A percentile compares a stretch with the other conserved stretches of the same genome.
These are phyloP conservation scores for Diabrotica undecimpunctata DNA, from an alignment of 1,140 invertebrate genomes.

Conservation along the genomic window DNA sequence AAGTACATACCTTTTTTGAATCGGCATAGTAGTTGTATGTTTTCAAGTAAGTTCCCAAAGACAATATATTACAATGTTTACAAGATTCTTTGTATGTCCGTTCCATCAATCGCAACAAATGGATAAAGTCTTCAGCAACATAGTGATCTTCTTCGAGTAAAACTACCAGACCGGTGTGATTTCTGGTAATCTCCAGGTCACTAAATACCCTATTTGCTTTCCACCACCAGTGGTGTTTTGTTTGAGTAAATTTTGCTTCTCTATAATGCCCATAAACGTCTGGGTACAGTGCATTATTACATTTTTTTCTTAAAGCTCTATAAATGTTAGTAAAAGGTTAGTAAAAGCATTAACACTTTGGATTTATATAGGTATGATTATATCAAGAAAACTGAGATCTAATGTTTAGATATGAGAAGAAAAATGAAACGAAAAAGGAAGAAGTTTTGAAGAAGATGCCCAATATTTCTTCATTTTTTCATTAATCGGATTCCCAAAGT, in stretches of 20 bases:
- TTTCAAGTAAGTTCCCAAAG: conserved; percentile 93
- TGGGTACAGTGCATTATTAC: conserved; percentile 86
- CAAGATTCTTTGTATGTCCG: conserved; percentile 70
- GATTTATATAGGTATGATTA: too few relatives aligned
- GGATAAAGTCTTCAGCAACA: conserved; percentile 91
- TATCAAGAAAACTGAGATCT: too few relatives aligned
- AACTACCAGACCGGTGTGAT: conserved; percentile 76
- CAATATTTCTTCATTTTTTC: too few relatives aligned
- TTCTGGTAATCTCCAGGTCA: conserved; percentile 67
- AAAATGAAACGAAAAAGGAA: too few relatives aligned
- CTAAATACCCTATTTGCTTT: conserved; percentile 87
- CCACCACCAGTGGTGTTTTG: conserved; percentile 99
- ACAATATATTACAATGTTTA: conserved; percentile 85
- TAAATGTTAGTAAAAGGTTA: too few relatives aligned
- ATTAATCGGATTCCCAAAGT: too few relatives aligned
- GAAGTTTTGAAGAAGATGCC: too few relatives aligned
- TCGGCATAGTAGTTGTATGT: conserved; percentile 83
- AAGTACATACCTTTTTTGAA: conserved; percentile 63
- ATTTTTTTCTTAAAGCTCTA: conserved; percentile 79
- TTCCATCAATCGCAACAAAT: conserved; percentile 79
- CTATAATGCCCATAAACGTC: conserved; percentile 96
- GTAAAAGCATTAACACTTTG: too few relatives aligned
- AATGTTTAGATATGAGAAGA: too few relatives aligned
- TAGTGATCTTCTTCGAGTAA: conserved; percentile 98
- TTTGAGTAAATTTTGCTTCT: conserved; percentile 95